Evolutionary conservation across 2,113 vertebrate species (phyloP), one percentile per base, ranked within the genome.

Genomic region (Paedocypris sp.): DNA sequence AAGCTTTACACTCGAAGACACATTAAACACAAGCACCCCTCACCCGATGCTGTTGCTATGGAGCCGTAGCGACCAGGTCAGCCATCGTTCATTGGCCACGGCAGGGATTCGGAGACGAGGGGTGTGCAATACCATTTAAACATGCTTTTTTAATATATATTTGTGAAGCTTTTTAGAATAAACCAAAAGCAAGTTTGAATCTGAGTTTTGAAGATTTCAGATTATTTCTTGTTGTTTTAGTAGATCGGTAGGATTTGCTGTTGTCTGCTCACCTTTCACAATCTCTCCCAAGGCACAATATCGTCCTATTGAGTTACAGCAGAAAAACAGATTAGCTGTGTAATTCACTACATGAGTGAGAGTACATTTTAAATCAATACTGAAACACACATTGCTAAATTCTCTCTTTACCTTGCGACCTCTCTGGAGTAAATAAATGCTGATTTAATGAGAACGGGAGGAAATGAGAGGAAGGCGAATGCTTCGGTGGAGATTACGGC

Each of bases 41-140:
- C 63, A 71, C 32, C 57, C 66, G 71, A 76, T 73, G 67, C 74
- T 78, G 85, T 87, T 86, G 82, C 83, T 83, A 87, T 71, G 83
- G 76, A 83, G 75, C 74, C 76, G 28, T 74, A 72, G 70, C 58
- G 65, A 83, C 73, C 16, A 51, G 47, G 49, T 58, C 61, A 43
- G 66, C 51, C 48, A 54, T 73, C n/a, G n/a, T n/a, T n/a, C 39
- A 85, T 83, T 84, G 82, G 81, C 56, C 22, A 57, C 64, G 59
- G 43, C 52, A 61, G 46, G 51, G 59, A 35, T 49, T 64, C 18
- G 23, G 59, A n/a, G n/a, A n/a, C n/a, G n/a, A n/a, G n/a, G n/a
- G n/a, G n/a, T n/a, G n/a, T n/a, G n/a, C n/a, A n/a, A n/a, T n/a
- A n/a, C n/a, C n/a, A n/a, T n/a, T n/a, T n/a, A n/a, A n/a, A n/a